A percentile compares a stretch with the other conserved stretches of the same genome.
Evolutionary conservation across 2,888 invertebrate genomes (phyloP).

Genomic region (Cantharis flavilabris): DNA sequence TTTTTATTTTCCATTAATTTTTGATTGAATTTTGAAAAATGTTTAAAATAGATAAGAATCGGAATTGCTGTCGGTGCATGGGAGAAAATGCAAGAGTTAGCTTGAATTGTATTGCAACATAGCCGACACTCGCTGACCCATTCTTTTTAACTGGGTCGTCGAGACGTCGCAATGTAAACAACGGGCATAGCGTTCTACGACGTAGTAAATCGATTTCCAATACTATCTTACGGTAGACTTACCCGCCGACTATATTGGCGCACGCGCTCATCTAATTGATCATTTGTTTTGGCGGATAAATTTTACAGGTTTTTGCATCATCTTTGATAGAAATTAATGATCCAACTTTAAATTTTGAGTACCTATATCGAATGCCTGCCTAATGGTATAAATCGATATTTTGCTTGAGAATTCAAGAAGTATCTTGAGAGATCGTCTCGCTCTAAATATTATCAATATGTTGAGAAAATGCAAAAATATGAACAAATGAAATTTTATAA

Average conservation of each 20-base stretch:
- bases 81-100: neutral
- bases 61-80: neutral
- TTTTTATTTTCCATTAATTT: too few species aligned
- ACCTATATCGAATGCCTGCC: neutral
- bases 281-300: constrained; percentile 33
- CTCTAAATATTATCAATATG: neutral
- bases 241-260: constrained; percentile 26
- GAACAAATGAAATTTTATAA: neutral
- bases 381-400: neutral
- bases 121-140: constrained; percentile 38
- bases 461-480: neutral
- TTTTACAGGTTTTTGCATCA: constrained; percentile 1
- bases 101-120: neutral
- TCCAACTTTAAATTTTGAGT: neutral
- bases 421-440: neutral
- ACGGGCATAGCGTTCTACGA: constrained; percentile 38
- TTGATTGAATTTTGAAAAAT: neutral
- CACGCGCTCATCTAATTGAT: constrained; percentile 25
- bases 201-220: constrained; percentile 42
- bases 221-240: constrained; percentile 34
- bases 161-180: constrained; percentile 42
- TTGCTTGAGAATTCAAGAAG: neutral
- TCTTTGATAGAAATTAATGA: neutral
- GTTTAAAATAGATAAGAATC: neutral
- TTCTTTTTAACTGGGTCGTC: constrained; percentile 37